These are phyloP conservation scores for Albula glossodonta DNA, from an alignment of 2,113 vertebrate species.

Conservation along the genomic window DNA sequence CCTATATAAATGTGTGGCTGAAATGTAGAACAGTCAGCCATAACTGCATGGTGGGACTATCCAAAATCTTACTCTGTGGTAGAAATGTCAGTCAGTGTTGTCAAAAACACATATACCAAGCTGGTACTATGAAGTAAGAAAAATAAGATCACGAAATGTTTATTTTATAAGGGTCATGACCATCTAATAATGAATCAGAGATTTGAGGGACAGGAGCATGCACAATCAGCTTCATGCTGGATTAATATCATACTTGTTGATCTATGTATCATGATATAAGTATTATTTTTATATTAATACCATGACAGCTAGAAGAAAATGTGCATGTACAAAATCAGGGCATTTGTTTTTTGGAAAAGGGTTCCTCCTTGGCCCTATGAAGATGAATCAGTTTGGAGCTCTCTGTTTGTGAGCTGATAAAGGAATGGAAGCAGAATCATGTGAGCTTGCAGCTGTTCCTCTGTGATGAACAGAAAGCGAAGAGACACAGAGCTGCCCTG, in stretches of 20 bases:
- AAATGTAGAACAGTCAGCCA: background rate
- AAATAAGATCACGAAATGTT: background rate
- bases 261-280: too few relatives aligned
- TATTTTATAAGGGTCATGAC: background rate
- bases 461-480: background rate
- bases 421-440: background rate
- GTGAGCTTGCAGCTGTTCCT: slow-evolving; percentile 7
- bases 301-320: too few relatives aligned
- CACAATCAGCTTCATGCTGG: too few relatives aligned
- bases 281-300: too few relatives aligned
- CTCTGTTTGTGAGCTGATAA: slow-evolving; percentile 4
- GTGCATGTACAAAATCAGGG: background rate
- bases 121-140: background rate
- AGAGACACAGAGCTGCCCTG: background rate
- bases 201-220: too few relatives aligned
- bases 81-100: background rate
- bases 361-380: background rate
- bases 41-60: background rate
- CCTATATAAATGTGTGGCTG: background rate
- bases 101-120: background rate
- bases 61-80: background rate
- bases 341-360: background rate
- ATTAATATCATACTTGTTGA: too few relatives aligned
- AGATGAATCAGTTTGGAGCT: slow-evolving; percentile 10
- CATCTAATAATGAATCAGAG: too few relatives aligned